Conservation (phyloP, 2,888 invertebrate genomes). For the Stenurella melanura region DNA sequence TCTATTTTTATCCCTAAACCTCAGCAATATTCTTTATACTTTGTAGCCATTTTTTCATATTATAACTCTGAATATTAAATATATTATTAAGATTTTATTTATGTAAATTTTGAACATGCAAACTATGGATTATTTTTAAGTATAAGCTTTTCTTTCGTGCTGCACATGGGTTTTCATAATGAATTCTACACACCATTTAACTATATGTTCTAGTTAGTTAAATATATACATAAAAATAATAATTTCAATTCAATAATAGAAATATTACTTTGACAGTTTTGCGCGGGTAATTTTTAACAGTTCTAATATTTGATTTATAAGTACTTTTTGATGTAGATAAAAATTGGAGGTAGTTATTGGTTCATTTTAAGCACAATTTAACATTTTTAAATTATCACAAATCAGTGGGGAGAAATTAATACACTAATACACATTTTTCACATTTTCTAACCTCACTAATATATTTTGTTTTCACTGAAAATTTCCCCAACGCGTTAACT, state of each 20-base stretch:
- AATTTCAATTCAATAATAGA: not conserved
- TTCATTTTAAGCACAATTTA: conserved; percentile 23
- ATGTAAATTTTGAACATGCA: conserved; percentile 31
- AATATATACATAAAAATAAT: not conserved
- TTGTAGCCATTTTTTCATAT: conserved; percentile 50
- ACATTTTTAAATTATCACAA: conserved; percentile 26
- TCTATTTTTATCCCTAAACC: conserved; percentile 70
- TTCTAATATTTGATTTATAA: not conserved
- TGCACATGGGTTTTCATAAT: not conserved
- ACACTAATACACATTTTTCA: conserved; percentile 50
- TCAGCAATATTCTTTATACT: conserved; percentile 45
- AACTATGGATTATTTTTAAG: conserved; percentile 41
- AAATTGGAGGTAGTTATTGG: conserved; percentile 1
- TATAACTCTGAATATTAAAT: conserved; percentile 19
- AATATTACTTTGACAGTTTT: conserved; percentile 22
- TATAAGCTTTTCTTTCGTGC: conserved; percentile 13
- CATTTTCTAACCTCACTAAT: conserved; percentile 55
- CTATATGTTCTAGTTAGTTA: not conserved
- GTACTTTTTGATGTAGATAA: not conserved
- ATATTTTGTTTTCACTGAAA: conserved; percentile 48
- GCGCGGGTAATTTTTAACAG: conserved; percentile 35
- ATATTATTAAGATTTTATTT: conserved; percentile 42
- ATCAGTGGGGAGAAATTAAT: conserved; percentile 43
- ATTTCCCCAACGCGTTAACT: conserved; percentile 36
- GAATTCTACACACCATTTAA: not conserved